Conservation (phyloP, 2,888 invertebrate genomes). For the Unio pictorum region DNA sequence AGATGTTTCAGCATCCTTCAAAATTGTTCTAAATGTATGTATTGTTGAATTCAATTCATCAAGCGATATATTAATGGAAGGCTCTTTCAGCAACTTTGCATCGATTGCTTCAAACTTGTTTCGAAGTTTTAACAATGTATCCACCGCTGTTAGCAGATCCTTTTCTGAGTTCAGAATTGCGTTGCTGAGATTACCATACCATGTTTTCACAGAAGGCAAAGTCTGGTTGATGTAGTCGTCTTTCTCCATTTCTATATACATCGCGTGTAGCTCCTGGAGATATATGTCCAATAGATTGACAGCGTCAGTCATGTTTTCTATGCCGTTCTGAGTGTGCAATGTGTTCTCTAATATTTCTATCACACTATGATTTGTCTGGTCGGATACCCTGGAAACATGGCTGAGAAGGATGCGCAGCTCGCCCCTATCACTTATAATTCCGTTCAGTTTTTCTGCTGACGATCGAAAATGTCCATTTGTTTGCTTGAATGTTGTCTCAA, state of each 20-base stretch:
- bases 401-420: too few species aligned
- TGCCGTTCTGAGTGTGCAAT: too few species aligned
- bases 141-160: background rate
- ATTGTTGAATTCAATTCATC: background rate
- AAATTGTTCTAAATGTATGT: background rate
- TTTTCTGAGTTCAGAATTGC: background rate
- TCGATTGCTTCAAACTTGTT: background rate
- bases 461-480: too few species aligned
- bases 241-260: slow-evolving; percentile 7
- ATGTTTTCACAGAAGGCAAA: slow-evolving; percentile 3
- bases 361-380: too few species aligned
- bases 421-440: too few species aligned
- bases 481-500: too few species aligned
- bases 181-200: background rate
- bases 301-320: too few species aligned
- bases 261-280: slow-evolving; percentile 5
- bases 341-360: too few species aligned
- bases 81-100: background rate
- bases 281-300: too few species aligned
- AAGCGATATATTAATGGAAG: slow-evolving; percentile 13
- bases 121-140: background rate
- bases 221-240: slow-evolving; percentile 6
- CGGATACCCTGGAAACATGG: too few species aligned
- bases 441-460: too few species aligned
- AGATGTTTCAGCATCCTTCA: background rate